Evolutionary conservation across 2,797 vertebrate species (phyloP), one percentile per base, ranked within the genome.

Genomic region (Morus bassanus): DNA sequence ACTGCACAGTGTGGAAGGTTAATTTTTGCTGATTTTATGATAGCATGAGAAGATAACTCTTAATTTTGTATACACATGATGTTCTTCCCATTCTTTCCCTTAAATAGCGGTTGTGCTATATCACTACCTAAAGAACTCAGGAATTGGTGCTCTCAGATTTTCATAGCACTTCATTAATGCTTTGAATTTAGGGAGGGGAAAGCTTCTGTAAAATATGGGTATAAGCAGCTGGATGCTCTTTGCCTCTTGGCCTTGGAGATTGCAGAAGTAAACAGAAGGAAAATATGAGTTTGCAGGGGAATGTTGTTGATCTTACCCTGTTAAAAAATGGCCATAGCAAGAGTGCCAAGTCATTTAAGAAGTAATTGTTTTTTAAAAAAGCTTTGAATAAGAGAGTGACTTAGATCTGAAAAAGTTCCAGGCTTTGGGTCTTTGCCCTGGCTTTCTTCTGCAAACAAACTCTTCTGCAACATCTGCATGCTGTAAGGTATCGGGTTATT

Each of bases 251-350:
- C 80, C 37, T 86, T 74, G 60, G 81, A 85, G 59, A 50, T 5
- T 27, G 23, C 77, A 92, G 86, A 86, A 95, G 93, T 94, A 93
- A 94, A 94, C 84, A 96, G 84, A 85, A 92, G 43, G 80, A 79
- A 95, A 90, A 75, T 75, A 69, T 2, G 70, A 91, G 74, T 61
- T 84, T 69, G 74, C 86, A 93, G 80, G 67, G 82, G 54, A 79
- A 89, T 7, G 37, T 79, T 86, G 83, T 94, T 96, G 92, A 82
- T 89, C 74, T 95, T 93, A 79, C 51, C 28, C 67, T 84, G 30
- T 88, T 78, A 77, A 81, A 81, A 91, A 79, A 82, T 70, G 80
- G 63, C 72, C 31, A 3, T 30, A 48, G 60, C 0, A 1, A 67
- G 76, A 63, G 35, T 0, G 8, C 87, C 88, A 93, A 92, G 69